Conservation (phyloP, 2,797 vertebrate genomes). For the Hydrocynus forskahlii region DNA sequence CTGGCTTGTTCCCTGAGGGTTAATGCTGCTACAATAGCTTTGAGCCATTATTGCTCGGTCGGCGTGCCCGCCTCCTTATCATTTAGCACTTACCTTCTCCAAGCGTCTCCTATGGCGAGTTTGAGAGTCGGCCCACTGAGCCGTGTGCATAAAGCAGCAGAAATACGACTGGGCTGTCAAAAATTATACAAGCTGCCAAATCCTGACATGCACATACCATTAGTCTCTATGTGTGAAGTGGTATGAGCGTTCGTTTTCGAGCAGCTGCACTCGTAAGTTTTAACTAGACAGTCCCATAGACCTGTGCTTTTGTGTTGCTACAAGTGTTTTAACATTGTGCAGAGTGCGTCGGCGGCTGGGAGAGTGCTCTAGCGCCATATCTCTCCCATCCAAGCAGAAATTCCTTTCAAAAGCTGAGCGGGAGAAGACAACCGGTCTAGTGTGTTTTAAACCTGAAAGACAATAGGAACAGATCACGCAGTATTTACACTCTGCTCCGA, state of each 20-base stretch:
- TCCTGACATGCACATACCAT: slow-evolving; percentile 42
- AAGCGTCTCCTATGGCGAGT: slow-evolving; percentile 15
- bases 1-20: slow-evolving; percentile 2
- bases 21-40: slow-evolving; percentile 10
- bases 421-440: not conserved
- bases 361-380: not conserved
- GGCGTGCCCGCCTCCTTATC: slow-evolving; percentile 20
- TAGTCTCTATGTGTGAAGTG: slow-evolving; percentile 41
- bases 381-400: slow-evolving; percentile 8
- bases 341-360: not conserved
- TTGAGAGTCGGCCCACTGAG: slow-evolving; percentile 17
- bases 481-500: slow-evolving; percentile 15
- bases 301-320: not conserved
- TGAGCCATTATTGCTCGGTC: slow-evolving; percentile 19
- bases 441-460: slow-evolving; percentile 15
- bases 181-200: slow-evolving; percentile 48
- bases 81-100: slow-evolving; percentile 19
- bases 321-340: slow-evolving; percentile 22
- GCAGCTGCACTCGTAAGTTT: slow-evolving; percentile 18
- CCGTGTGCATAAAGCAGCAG: slow-evolving; percentile 26
- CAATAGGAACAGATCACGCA: slow-evolving; percentile 7
- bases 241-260: slow-evolving; percentile 27
- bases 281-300: slow-evolving; percentile 24
- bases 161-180: slow-evolving; percentile 45
- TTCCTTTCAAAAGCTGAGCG: slow-evolving; percentile 1